Evolutionary conservation across 2,113 vertebrate genomes (phyloP).

Genomic region (Antechinus stuartii): DNA sequence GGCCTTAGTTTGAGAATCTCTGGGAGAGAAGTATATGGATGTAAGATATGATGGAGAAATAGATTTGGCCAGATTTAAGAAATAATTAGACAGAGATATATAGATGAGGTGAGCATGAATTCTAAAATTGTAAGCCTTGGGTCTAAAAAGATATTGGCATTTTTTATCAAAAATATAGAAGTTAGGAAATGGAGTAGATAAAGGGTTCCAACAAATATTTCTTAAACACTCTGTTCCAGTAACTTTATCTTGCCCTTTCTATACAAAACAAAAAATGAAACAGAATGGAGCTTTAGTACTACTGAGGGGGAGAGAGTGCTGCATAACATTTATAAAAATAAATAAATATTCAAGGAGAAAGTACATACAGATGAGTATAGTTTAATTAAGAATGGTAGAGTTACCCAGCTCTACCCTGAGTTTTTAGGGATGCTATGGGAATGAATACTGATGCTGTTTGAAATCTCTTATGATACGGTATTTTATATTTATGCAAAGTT

Average conservation of each 20-base stretch:
- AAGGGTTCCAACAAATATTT: not conserved
- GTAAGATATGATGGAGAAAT: not conserved
- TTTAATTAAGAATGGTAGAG: not conserved
- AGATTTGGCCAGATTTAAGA: not conserved
- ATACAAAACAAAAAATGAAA: not conserved
- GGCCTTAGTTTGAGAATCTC: too few relatives aligned
- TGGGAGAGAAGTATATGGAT: not conserved
- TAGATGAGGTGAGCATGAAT: not conserved
- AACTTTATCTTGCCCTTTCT: not conserved
- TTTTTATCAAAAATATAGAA: not conserved
- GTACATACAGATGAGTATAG: not conserved
- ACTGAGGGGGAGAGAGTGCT: not conserved
- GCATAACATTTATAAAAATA: not conserved
- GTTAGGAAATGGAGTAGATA: not conserved
- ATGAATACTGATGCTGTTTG: not conserved
- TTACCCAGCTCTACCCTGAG: not conserved
- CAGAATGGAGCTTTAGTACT: not conserved
- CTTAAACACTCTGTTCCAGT: not conserved
- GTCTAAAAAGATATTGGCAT: not conserved
- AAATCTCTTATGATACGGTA: not conserved
- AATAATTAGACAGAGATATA: not conserved
- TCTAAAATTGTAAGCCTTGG: not conserved
- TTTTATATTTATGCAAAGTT: not conserved
- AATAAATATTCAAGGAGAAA: not conserved
- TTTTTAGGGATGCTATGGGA: not conserved